phyloP scores from a whole-genome alignment of 30 jellyfish, hydroid and myxozoan species.

The Morbakka virulenta region DNA sequence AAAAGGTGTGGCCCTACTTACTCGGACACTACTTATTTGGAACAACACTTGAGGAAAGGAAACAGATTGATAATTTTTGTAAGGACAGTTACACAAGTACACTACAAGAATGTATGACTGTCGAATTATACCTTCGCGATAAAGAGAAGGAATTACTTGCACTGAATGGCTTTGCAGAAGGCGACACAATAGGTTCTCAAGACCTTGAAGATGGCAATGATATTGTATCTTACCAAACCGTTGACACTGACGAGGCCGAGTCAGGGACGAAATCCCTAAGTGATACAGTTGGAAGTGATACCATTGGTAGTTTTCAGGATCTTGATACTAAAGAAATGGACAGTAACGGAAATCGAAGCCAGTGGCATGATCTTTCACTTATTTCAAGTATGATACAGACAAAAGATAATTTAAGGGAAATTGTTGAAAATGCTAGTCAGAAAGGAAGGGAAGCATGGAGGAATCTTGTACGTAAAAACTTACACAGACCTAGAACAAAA shows the following conservation, averaged over 20 bases:
- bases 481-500: constrained; percentile 13
- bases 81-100: constrained; percentile 54
- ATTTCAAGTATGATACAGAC: constrained; percentile 79
- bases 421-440: constrained; percentile 90
- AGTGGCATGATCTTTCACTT: constrained; percentile 65
- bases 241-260: not conserved
- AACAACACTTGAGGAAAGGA: constrained; percentile 44
- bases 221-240: constrained; percentile 7
- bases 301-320: not conserved
- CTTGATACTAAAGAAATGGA: not conserved
- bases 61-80: constrained; percentile 32
- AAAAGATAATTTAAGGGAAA: constrained; percentile 86
- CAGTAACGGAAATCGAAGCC: not conserved
- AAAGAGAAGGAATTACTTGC: constrained; percentile 82
- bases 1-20: constrained; percentile 97
- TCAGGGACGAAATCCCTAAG: not conserved
- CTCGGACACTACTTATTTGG: constrained; percentile 81
- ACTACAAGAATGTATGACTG: constrained; percentile 76
- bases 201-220: constrained; percentile 34
- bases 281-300: not conserved
- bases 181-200: constrained; percentile 34
- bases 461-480: constrained; percentile 47
- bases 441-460: constrained; percentile 93
- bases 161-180: constrained; percentile 87
- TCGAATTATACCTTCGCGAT: constrained; percentile 68